Base-by-base conservation (phyloP, 2,888 invertebrate genomes). In the Liposcelis brunnea region DNA sequence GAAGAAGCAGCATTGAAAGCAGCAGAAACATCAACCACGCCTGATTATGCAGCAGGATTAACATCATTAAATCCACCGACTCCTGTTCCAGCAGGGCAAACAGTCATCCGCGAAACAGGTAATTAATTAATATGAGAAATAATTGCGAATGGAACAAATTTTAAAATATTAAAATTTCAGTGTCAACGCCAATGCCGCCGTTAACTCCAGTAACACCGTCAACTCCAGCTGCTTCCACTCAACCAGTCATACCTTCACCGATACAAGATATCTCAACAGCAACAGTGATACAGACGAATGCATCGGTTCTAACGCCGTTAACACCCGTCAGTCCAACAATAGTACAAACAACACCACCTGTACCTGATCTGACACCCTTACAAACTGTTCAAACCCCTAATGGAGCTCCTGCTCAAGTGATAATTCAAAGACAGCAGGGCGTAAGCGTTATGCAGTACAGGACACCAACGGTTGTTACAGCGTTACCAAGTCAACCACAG, bases 1-100 rank as follows among this genome's bases (percentile, higher is more conserved):
- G 76, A 76, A 74, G 56, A 69, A 2, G 65, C 69, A 2, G 73
- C 74, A 50, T 67, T 65, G 54, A 62, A 55, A 42, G 52, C 58
- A 1, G 44, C 51, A 33, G 36, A 40, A 26, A 31, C 45, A 7
- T 44, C 44, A 26, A 47, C 46, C 11, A 47, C 47, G 7, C 86
- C 86, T 1, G 86, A 87, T 60, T 87, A 87, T 61, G 86, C 86
- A 8, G 81, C 80, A 45, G 84, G 84, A 10, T 65, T 85, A 21
- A 70, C 77, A 5, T 70, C 79, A 4, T 70, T 77, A 15, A 69
- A 69, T 49, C 70, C 74, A 46, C 68, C 71, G 10, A 62, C 66
- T 1, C 59, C 64, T 2, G 58, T 55, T 11, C 52, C 53, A 21
- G 37, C 49, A 11, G 8, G 5, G 47, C 40, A 16, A 10, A 6